These are phyloP conservation scores for Lepidothrix coronata DNA, from an alignment of 2,113 vertebrate genomes.

Conservation along the genomic window DNA sequence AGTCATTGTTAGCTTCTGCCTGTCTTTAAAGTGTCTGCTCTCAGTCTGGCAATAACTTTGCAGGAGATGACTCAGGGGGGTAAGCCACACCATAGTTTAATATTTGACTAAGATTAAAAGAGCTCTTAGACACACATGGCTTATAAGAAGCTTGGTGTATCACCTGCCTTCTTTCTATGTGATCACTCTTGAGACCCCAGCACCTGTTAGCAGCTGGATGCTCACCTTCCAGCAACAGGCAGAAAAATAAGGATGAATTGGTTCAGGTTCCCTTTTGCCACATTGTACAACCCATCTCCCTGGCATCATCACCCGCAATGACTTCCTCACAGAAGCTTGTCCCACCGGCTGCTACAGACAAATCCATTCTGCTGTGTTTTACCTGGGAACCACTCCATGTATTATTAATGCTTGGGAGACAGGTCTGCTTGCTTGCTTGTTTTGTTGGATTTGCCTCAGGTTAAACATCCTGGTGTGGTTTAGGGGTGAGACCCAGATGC, in stretches of 20 bases:
- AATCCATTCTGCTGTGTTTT: not conserved
- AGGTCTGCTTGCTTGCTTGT: conserved; percentile 27
- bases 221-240: not conserved
- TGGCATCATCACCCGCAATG: not conserved
- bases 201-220: not conserved
- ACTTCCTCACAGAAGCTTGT: not conserved
- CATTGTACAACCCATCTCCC: accelerated
- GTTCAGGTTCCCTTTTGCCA: not conserved
- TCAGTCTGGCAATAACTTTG: not conserved
- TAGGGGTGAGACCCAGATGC: conserved; percentile 39
- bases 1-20: not conserved
- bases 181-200: not conserved
- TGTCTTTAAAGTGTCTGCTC: not conserved
- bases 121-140: not conserved
- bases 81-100: not conserved
- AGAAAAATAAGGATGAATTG: not conserved
- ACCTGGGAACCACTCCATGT: not conserved
- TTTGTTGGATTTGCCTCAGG: conserved; percentile 24
- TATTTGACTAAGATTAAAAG: conserved; percentile 20
- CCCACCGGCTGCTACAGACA: not conserved
- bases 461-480: conserved; percentile 35
- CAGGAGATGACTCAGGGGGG: not conserved
- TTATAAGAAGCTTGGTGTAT: not conserved
- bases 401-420: not conserved
- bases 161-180: not conserved